Evolutionary conservation across 2,113 vertebrate species (phyloP).

Genomic region (Oxyura jamaicensis): DNA sequence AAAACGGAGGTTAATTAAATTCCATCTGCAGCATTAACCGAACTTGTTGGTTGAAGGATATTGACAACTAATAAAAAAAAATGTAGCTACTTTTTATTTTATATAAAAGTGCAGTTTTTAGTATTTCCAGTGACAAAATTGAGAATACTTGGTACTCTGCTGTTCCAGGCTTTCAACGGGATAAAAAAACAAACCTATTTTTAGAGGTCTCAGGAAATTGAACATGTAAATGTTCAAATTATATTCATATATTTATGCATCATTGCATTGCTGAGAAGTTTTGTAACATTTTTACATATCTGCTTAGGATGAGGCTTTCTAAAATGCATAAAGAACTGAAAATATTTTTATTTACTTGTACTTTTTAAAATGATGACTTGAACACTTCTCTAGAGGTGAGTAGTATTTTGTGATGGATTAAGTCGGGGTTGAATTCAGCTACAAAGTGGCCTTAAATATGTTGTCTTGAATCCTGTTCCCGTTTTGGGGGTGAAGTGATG

Average conservation of each 20-base stretch:
- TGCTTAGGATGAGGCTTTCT: background rate
- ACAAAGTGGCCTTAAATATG: background rate
- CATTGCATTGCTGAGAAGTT: background rate
- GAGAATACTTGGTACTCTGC: background rate
- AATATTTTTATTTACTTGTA: background rate
- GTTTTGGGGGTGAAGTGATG: background rate
- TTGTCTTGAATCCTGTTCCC: background rate
- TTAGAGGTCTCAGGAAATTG: background rate
- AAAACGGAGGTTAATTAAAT: conserved; percentile 34
- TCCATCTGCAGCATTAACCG: background rate
- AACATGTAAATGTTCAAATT: background rate
- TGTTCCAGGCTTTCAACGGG: background rate
- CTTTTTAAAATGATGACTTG: background rate
- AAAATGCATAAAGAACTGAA: background rate
- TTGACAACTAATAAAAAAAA: background rate
- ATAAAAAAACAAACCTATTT: background rate
- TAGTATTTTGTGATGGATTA: background rate
- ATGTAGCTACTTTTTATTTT: background rate
- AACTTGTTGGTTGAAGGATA: background rate
- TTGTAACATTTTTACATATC: background rate
- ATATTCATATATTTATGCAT: background rate
- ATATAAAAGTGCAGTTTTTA: background rate
- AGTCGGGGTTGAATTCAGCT: background rate
- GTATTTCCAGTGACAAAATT: background rate
- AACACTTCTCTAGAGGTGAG: background rate